Evolutionary conservation across 1,140 invertebrate genomes (phyloP).

Genomic region (Lepidurus apus): DNA sequence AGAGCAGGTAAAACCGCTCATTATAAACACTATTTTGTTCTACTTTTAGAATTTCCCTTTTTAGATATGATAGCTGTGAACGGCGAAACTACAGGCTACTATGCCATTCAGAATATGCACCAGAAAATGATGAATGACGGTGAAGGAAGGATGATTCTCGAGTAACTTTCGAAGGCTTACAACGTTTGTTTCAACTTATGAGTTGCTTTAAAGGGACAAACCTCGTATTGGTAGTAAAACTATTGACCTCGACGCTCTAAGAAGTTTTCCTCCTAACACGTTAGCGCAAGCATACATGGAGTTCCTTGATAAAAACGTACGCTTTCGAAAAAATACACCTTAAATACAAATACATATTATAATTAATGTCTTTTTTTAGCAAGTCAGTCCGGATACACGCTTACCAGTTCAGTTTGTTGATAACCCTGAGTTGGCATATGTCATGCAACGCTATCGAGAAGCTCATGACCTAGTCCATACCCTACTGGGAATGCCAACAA

Average conservation of each 20-base stretch:
- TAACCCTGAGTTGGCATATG: constrained; percentile 84
- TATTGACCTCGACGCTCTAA: constrained; percentile 67
- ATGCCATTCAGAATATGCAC: constrained; percentile 61
- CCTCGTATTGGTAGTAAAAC: constrained; percentile 82
- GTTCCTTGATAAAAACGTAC: constrained; percentile 73
- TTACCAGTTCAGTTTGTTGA: constrained; percentile 83
- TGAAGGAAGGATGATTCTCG: constrained; percentile 63
- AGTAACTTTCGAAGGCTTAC: constrained; percentile 28
- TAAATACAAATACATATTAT: too few relatives aligned
- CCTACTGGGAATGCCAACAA: constrained; percentile 85
- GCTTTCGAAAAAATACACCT: constrained; percentile 35
- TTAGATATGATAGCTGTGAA: constrained; percentile 89
- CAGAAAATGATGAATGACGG: constrained; percentile 58
- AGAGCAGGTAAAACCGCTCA: constrained; percentile 41
- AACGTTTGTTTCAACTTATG: constrained; percentile 21
- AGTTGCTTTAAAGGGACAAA: constrained; percentile 51
- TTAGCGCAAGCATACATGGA: constrained; percentile 76
- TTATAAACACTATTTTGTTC: neutral
- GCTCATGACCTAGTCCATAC: constrained; percentile 93
- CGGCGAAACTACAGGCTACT: constrained; percentile 77
- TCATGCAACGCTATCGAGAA: constrained; percentile 95
- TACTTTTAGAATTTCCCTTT: constrained; percentile 25
- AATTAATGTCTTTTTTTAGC: constrained; percentile 45
- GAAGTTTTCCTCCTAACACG: constrained; percentile 65
- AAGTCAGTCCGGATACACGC: constrained; percentile 89